Evolutionary conservation across 2,797 vertebrate species (phyloP).

Genomic region (Tolypeutes matacus): DNA sequence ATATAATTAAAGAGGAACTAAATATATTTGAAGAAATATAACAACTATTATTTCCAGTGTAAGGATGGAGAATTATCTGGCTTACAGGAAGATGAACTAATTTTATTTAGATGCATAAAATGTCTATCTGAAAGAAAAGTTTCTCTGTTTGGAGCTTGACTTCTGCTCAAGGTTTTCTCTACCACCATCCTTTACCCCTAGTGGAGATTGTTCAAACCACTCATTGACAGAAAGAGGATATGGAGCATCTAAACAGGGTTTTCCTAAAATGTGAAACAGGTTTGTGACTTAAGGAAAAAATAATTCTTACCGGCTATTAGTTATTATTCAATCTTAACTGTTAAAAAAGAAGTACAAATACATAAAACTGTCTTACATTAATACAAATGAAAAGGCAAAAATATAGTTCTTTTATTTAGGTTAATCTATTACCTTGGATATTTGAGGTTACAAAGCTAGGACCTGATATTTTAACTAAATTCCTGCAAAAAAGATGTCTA

Average conservation of each 20-base stretch:
- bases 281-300: background rate
- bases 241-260: background rate
- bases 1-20: background rate
- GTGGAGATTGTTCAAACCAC: background rate
- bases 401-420: background rate
- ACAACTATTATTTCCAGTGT: background rate
- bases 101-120: conserved; percentile 12
- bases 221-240: background rate
- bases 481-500: background rate
- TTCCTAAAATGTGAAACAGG: background rate
- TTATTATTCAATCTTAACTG: background rate
- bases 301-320: background rate
- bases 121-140: background rate
- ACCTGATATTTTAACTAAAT: conserved; percentile 34
- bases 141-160: background rate
- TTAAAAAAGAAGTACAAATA: conserved; percentile 19
- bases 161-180: background rate
- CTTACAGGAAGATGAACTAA: background rate
- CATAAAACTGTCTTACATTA: conserved; percentile 2
- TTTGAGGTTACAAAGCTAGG: conserved; percentile 26
- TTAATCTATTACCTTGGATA: background rate
- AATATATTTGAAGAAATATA: background rate
- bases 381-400: background rate
- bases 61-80: background rate
- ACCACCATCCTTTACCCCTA: background rate